Conservation (phyloP, 2,888 invertebrate species). For the Pristionchus maxplancki region DNA sequence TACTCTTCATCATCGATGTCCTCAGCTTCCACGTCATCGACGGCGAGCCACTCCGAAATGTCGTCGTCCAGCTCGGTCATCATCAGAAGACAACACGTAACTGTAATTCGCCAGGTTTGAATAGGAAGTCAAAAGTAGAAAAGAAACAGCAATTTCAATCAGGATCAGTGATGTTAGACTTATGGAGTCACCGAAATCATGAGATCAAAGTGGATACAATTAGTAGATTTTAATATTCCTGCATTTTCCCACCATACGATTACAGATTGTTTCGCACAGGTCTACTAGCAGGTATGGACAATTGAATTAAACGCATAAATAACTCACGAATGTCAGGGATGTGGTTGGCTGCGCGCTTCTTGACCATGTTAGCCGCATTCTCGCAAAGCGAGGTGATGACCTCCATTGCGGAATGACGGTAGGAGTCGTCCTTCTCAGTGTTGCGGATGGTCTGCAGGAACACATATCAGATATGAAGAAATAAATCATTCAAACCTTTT, state of each 20-base stretch:
- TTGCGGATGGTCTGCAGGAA: conserved; percentile 71
- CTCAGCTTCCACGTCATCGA: conserved; percentile 86
- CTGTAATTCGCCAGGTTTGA: no score
- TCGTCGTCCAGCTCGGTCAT: conserved; percentile 96
- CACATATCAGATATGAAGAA: neutral
- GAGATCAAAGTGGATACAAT: neutral
- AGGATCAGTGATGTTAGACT: neutral
- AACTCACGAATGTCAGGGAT: conserved; percentile 82
- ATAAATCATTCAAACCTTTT: neutral
- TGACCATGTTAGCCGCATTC: conserved; percentile 95
- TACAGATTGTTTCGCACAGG: neutral
- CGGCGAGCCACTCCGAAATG: conserved; percentile 89
- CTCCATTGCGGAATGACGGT: conserved; percentile 92
- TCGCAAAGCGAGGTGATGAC: conserved; percentile 90
- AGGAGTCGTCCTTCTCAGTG: conserved; percentile 81
- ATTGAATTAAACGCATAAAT: neutral
- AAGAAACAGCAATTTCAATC: neutral
- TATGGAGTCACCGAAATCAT: neutral
- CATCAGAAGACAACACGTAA: conserved; percentile 91
- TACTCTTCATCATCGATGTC: conserved; percentile 86
- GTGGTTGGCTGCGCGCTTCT: conserved; percentile 91
- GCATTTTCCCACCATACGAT: conserved; percentile 39
- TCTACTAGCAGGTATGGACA: conserved; percentile 22
- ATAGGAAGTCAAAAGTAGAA: no score
- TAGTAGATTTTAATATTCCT: neutral